Evolutionary conservation across 2,113 vertebrate genomes (phyloP).

Genomic region (Oceanodroma tethys): DNA sequence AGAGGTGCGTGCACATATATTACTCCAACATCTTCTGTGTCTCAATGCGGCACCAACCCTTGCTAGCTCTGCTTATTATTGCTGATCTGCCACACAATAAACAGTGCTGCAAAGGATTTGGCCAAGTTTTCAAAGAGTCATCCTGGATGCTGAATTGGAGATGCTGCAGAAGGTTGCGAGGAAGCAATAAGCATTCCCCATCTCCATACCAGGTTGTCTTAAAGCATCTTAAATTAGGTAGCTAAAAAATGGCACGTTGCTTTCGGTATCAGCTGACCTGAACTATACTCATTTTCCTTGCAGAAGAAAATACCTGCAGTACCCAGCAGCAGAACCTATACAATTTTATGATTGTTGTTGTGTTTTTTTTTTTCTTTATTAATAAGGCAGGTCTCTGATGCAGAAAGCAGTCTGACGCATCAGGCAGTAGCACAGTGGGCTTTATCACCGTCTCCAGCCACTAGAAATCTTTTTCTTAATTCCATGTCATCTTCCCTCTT

Average conservation of each 20-base stretch:
- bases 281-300: not conserved
- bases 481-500: not conserved
- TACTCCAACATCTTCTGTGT: rapidly evolving
- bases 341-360: not conserved
- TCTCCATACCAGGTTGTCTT: not conserved
- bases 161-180: rapidly evolving
- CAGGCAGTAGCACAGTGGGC: not conserved
- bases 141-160: not conserved
- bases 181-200: not conserved
- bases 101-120: rapidly evolving
- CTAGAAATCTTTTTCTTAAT: not conserved
- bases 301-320: rapidly evolving
- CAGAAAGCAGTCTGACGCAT: not conserved
- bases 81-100: rapidly evolving
- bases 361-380: not conserved
- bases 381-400: not conserved
- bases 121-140: not conserved
- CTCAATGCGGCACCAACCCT: rapidly evolving
- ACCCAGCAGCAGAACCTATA: not conserved
- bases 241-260: not conserved
- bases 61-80: rapidly evolving
- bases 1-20: rapidly evolving
- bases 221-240: not conserved
- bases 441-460: not conserved
- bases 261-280: not conserved